These are phyloP conservation scores for Chaetodon trifasciatus DNA, from an alignment of 2,797 vertebrate genomes.

Conservation along the genomic window DNA sequence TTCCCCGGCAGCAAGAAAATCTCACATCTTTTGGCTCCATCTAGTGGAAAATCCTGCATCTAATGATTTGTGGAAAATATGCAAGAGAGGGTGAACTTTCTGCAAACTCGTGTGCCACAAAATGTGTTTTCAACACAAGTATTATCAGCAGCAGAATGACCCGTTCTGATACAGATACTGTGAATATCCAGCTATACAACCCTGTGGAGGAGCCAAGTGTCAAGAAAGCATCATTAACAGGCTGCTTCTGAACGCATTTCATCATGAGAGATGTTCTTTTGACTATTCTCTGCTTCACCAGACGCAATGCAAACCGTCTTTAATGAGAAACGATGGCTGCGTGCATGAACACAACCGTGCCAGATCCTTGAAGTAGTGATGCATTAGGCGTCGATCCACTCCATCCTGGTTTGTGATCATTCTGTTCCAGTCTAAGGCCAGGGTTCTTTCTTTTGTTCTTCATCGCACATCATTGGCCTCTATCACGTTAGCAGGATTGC, in stretches of 20 bases:
- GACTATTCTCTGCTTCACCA: too few relatives aligned
- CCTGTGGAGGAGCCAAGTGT: background rate
- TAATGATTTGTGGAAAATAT: background rate
- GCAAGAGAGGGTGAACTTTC: background rate
- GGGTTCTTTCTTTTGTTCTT: background rate
- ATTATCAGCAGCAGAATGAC: background rate
- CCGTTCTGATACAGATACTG: background rate
- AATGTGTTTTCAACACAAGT: too few relatives aligned
- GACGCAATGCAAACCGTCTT: background rate
- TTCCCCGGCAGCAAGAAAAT: background rate
- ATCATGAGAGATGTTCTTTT: too few relatives aligned
- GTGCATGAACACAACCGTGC: background rate
- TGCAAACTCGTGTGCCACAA: background rate
- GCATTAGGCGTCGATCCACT: background rate
- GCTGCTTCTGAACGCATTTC: background rate
- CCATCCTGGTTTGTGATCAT: background rate
- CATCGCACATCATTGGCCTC: too few relatives aligned
- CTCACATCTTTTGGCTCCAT: slow-evolving; percentile 73
- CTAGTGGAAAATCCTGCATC: slow-evolving; percentile 64
- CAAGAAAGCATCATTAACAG: background rate
- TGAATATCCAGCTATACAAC: background rate
- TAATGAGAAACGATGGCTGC: background rate
- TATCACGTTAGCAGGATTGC: too few relatives aligned
- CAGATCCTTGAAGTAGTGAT: background rate
- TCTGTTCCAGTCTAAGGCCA: background rate